phyloP scores from a whole-genome alignment of 1,140 invertebrate species.

The Drosophila busckii region DNA sequence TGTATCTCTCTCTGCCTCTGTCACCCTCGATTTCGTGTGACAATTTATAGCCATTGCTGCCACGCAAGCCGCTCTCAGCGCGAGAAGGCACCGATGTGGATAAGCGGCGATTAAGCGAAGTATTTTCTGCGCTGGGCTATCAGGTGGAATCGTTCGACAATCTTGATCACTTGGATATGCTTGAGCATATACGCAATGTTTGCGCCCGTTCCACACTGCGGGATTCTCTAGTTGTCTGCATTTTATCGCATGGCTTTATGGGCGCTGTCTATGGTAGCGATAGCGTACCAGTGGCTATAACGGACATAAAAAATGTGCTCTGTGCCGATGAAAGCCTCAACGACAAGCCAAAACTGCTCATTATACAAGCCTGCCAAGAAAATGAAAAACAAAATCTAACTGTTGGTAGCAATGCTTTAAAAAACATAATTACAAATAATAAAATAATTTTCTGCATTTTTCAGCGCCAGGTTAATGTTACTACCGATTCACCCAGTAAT shows the following conservation, averaged over 20 bases:
- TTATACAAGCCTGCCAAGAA: slow-evolving; percentile 71
- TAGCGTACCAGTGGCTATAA: slow-evolving; percentile 60
- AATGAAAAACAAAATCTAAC: slow-evolving; percentile 11
- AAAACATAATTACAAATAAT: neutral
- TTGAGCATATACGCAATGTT: slow-evolving; percentile 38
- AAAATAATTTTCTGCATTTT: neutral
- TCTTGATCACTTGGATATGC: slow-evolving; percentile 51
- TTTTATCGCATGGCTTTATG: slow-evolving; percentile 67
- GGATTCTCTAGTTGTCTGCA: slow-evolving; percentile 70
- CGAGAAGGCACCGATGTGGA: slow-evolving; percentile 63
- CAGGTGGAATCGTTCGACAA: slow-evolving; percentile 36
- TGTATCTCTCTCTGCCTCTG: too few species aligned
- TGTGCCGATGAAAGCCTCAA: slow-evolving; percentile 34
- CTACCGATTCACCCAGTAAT: slow-evolving; percentile 28
- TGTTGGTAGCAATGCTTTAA: neutral
- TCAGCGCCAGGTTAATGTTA: slow-evolving; percentile 34
- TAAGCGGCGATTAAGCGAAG: slow-evolving; percentile 22
- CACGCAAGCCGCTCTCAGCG: slow-evolving; percentile 27
- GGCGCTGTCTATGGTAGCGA: slow-evolving; percentile 61
- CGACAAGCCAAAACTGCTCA: slow-evolving; percentile 61
- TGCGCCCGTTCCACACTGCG: slow-evolving; percentile 36
- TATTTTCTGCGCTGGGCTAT: slow-evolving; percentile 64
- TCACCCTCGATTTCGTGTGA: too few species aligned
- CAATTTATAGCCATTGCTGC: slow-evolving; percentile 26
- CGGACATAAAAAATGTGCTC: slow-evolving; percentile 57